Evolutionary conservation across 2,113 vertebrate genomes (phyloP).

Genomic region (Leucopternis melanops): DNA sequence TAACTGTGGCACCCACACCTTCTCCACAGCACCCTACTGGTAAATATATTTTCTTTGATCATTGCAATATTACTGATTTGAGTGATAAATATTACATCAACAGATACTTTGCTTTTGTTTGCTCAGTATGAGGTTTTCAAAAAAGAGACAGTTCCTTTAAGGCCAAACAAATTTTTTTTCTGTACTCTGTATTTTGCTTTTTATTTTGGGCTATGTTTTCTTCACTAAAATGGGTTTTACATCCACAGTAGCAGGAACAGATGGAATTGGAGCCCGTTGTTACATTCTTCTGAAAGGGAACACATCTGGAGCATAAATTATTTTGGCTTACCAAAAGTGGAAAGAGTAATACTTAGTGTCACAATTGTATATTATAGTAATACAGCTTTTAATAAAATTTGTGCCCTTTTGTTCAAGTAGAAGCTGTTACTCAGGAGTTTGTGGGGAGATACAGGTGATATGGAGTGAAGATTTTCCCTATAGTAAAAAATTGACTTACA

Average conservation of each 20-base stretch:
- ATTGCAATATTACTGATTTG: slow-evolving; percentile 22
- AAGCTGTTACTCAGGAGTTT: not conserved
- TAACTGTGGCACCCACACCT: not conserved
- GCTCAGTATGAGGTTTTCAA: slow-evolving; percentile 32
- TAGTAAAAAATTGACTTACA: not conserved
- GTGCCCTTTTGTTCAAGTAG: not conserved
- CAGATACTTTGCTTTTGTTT: slow-evolving; percentile 39
- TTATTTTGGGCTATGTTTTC: not conserved
- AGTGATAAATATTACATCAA: slow-evolving; percentile 58
- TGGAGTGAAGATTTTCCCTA: not conserved
- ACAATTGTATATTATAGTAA: not conserved
- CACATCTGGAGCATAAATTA: not conserved
- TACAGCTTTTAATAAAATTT: not conserved
- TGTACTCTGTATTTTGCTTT: not conserved
- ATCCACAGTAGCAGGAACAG: not conserved
- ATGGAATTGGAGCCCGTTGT: not conserved
- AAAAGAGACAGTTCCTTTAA: not conserved
- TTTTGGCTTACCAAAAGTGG: not conserved
- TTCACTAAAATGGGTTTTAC: not conserved
- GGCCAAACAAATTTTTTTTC: not conserved
- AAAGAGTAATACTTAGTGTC: not conserved
- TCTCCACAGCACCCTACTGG: not conserved
- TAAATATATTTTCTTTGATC: slow-evolving; percentile 63
- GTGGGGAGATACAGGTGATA: not conserved
- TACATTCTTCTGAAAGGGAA: not conserved